These are phyloP conservation scores for Pyrocephalus nanus DNA, from an alignment of 2,797 vertebrate genomes.

Conservation along the genomic window DNA sequence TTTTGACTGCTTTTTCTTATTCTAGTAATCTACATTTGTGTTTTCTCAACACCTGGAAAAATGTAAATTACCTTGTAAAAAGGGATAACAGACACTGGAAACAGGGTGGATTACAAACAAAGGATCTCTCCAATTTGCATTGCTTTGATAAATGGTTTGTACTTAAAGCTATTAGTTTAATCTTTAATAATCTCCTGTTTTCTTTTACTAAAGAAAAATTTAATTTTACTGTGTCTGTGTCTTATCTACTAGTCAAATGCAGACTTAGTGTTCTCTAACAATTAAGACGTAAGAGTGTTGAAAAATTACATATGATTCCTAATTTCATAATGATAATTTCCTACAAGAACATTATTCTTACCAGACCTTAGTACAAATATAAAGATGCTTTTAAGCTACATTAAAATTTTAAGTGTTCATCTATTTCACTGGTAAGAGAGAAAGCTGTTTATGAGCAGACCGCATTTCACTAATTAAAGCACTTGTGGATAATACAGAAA, in stretches of 20 bases:
- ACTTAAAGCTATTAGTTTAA: not conserved
- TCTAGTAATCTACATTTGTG: not conserved
- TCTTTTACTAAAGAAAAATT: not conserved
- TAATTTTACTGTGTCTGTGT: not conserved
- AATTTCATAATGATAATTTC: not conserved
- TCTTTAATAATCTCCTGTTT: not conserved
- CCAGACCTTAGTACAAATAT: conserved; percentile 2
- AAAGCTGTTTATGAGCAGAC: conserved; percentile 27
- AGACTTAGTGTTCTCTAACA: not conserved
- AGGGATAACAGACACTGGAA: not conserved
- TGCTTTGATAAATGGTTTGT: not conserved
- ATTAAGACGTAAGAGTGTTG: not conserved
- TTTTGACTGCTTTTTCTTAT: not conserved
- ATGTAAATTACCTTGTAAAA: not conserved
- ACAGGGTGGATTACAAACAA: not conserved
- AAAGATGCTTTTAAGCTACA: not conserved
- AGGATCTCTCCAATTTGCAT: not conserved
- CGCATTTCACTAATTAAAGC: conserved; percentile 18
- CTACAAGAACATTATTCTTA: not conserved
- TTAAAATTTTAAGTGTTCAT: conserved; percentile 46
- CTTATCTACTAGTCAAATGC: not conserved
- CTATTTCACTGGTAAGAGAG: conserved; percentile 39
- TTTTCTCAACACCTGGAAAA: not conserved
- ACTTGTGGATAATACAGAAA: not conserved
- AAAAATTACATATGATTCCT: not conserved